A percentile compares a stretch with the other conserved stretches of the same genome.
Conservation (phyloP, 1,140 invertebrate genomes). For the Aphis craccivora region DNA sequence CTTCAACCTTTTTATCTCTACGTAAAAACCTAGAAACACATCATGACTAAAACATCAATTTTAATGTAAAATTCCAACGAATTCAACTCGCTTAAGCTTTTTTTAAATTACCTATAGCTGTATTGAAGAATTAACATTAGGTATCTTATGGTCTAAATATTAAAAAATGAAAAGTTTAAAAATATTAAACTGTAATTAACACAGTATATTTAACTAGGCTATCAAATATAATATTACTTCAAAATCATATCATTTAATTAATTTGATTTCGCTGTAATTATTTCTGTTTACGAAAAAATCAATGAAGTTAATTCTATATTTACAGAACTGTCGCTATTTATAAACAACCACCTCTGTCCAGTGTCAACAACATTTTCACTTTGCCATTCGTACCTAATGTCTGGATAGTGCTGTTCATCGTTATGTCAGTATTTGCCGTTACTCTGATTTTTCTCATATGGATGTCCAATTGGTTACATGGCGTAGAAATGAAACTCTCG, state of each 20-base stretch:
- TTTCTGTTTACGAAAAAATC: neutral
- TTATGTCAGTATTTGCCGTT: neutral
- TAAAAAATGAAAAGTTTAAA: neutral
- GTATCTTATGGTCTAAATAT: too few relatives aligned
- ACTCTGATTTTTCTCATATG: neutral
- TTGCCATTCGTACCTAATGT: neutral
- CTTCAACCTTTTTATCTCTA: neutral
- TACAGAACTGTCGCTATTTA: slow-evolving; percentile 13
- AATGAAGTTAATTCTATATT: neutral
- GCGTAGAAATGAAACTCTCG: neutral
- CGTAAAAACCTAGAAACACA: too few relatives aligned
- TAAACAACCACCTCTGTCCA: slow-evolving; percentile 20
- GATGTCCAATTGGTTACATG: neutral
- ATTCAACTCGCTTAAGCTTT: too few relatives aligned
- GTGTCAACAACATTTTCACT: slow-evolving; percentile 28
- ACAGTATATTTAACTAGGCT: neutral
- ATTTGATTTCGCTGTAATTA: neutral
- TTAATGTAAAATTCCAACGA: too few relatives aligned
- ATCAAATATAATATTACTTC: neutral
- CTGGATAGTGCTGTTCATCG: neutral
- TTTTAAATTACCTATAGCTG: too few relatives aligned
- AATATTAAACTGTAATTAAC: neutral
- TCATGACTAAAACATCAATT: too few relatives aligned
- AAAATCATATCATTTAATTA: neutral
- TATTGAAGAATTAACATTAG: too few relatives aligned